Evolutionary conservation across 2,113 vertebrate genomes (phyloP).

Genomic region (Lophotis ruficrista): DNA sequence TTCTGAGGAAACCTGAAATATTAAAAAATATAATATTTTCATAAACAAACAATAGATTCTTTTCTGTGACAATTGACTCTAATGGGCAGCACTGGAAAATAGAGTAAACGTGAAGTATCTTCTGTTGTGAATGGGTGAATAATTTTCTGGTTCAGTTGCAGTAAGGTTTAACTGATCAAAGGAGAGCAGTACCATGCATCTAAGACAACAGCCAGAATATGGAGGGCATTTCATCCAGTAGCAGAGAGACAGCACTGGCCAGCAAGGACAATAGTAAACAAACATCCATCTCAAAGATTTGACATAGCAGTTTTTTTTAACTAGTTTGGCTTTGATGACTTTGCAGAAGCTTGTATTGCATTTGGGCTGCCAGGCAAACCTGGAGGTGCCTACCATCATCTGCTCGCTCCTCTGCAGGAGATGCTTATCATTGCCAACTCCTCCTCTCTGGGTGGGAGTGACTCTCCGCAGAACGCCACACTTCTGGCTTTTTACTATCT

Average conservation of each 20-base stretch:
- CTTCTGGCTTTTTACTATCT: neutral
- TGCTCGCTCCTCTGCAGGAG: neutral
- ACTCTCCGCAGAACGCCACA: neutral
- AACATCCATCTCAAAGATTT: neutral
- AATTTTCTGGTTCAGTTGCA: neutral
- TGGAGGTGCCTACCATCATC: neutral
- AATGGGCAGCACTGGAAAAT: neutral
- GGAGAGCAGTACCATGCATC: neutral
- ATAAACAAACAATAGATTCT: neutral
- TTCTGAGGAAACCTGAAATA: neutral
- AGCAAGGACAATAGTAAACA: neutral
- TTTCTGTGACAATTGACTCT: neutral
- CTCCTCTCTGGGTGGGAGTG: neutral
- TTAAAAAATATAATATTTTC: neutral
- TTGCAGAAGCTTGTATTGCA: neutral
- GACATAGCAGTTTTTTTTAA: neutral
- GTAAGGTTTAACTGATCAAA: neutral
- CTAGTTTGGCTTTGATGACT: neutral
- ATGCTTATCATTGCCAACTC: neutral
- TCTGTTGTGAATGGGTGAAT: neutral
- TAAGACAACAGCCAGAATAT: neutral
- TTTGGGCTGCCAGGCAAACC: constrained; percentile 21
- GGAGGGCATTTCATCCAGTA: neutral
- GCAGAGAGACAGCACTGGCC: neutral
- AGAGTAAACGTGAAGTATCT: neutral